Evolutionary conservation across 2,888 invertebrate genomes (phyloP).

Genomic region (Erynnis tages): DNA sequence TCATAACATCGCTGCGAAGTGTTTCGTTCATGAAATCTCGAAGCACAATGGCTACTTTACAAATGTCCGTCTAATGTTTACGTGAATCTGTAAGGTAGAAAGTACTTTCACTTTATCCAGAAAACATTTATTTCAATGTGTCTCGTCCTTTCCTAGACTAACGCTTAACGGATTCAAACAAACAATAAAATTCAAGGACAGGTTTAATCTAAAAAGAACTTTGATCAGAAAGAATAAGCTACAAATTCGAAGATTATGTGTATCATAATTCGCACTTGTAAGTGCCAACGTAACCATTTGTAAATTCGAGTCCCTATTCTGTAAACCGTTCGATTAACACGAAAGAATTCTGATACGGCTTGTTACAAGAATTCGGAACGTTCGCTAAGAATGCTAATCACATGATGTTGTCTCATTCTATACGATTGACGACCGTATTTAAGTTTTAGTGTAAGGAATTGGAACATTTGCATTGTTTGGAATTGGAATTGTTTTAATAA

Average conservation of each 20-base stretch:
- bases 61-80: too few relatives aligned
- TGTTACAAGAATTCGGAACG: slow-evolving; percentile 53
- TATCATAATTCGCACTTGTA: slow-evolving; percentile 2
- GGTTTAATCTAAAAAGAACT: background rate
- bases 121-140: background rate
- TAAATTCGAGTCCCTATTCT: slow-evolving; percentile 45
- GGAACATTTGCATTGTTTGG: slow-evolving; percentile 8
- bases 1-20: too few relatives aligned
- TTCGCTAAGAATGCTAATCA: slow-evolving; percentile 54
- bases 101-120: slow-evolving; percentile 13
- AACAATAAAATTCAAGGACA: background rate
- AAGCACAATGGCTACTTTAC: too few relatives aligned
- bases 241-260: background rate
- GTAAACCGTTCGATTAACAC: slow-evolving; percentile 47
- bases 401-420: slow-evolving; percentile 27
- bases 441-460: slow-evolving; percentile 22
- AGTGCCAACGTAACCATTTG: slow-evolving; percentile 29
- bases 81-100: too few relatives aligned
- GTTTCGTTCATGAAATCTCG: too few relatives aligned
- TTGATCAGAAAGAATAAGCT: background rate
- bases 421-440: slow-evolving; percentile 25
- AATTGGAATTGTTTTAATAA: slow-evolving; percentile 14
- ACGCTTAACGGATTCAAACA: background rate
- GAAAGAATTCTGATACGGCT: slow-evolving; percentile 48
- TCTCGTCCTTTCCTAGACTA: slow-evolving; percentile 3